Evolutionary conservation across 2,888 invertebrate genomes (phyloP).

Genomic region (Heliconius aoede): DNA sequence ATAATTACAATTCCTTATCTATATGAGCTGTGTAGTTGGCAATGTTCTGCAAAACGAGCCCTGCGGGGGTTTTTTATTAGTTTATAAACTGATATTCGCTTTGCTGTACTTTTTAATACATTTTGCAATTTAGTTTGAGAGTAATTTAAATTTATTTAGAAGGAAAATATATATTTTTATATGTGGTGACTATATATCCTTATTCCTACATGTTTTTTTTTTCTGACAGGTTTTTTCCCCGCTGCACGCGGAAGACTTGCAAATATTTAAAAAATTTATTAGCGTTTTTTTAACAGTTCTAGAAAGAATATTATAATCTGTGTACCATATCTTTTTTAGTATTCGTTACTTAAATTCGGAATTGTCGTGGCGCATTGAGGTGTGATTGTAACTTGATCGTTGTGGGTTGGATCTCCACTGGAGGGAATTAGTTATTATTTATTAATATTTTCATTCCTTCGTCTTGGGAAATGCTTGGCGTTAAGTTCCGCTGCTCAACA

Average conservation of each 20-base stretch:
- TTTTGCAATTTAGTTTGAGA: background rate
- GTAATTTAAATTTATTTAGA: background rate
- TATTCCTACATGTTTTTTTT: background rate
- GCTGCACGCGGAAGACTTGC: background rate
- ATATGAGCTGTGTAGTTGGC: conserved; percentile 46
- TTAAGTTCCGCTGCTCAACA: no score
- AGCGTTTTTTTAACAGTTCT: no score
- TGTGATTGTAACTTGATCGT: no score
- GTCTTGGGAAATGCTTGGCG: no score
- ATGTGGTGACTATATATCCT: background rate
- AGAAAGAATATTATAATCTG: background rate
- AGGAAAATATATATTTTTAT: background rate
- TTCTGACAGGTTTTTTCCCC: background rate
- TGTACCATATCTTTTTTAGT: background rate
- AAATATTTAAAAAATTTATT: no score
- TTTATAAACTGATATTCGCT: conserved; percentile 7
- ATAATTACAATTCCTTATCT: conserved; percentile 49
- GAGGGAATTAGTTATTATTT: no score
- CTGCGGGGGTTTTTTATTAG: conserved; percentile 20
- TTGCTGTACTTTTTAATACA: background rate
- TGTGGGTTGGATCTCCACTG: no score
- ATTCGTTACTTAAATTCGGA: no score
- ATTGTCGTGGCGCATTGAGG: no score
- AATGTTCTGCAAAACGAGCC: conserved; percentile 39
- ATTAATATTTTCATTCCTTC: no score